These are phyloP conservation scores for Ageneiosus marmoratus DNA, from an alignment of 2,113 vertebrate species.

Conservation along the genomic window DNA sequence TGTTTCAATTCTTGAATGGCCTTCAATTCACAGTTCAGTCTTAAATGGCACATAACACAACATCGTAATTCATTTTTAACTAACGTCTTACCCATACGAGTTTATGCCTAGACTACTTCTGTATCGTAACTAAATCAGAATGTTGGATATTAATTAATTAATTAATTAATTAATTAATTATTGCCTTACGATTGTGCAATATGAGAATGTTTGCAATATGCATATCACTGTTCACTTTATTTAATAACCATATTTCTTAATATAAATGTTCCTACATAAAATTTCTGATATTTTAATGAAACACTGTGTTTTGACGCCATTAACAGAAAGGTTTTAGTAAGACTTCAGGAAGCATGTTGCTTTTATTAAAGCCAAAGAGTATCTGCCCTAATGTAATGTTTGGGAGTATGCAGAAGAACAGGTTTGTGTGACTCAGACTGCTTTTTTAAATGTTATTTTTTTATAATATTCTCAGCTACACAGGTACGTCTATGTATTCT, in stretches of 20 bases:
- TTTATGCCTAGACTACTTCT: slow-evolving; percentile 6
- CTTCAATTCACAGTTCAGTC: slow-evolving; percentile 22
- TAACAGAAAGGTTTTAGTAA: background rate
- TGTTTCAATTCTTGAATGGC: slow-evolving; percentile 27
- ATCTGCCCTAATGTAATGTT: slow-evolving; percentile 13
- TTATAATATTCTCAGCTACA: background rate
- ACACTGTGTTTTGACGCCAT: slow-evolving; percentile 3
- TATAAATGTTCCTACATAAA: background rate
- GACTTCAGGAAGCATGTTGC: background rate
- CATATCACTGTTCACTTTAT: slow-evolving; percentile 47
- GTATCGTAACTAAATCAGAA: slow-evolving; percentile 7
- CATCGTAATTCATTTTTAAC: slow-evolving; percentile 3
- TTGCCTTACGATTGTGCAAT: slow-evolving; percentile 38
- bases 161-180: too few relatives aligned
- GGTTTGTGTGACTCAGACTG: background rate
- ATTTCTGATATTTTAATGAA: background rate
- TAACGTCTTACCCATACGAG: background rate
- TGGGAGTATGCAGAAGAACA: background rate
- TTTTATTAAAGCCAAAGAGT: slow-evolving; percentile 13
- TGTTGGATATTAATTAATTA: slow-evolving; percentile 31
- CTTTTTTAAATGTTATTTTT: slow-evolving; percentile 5
- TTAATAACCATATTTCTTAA: background rate
- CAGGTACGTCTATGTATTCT: slow-evolving; percentile 13
- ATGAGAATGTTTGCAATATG: slow-evolving; percentile 36
- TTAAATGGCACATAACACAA: slow-evolving; percentile 28